phyloP scores from a whole-genome alignment of 2,113 vertebrate genomes.

The Pogona vitticeps region DNA sequence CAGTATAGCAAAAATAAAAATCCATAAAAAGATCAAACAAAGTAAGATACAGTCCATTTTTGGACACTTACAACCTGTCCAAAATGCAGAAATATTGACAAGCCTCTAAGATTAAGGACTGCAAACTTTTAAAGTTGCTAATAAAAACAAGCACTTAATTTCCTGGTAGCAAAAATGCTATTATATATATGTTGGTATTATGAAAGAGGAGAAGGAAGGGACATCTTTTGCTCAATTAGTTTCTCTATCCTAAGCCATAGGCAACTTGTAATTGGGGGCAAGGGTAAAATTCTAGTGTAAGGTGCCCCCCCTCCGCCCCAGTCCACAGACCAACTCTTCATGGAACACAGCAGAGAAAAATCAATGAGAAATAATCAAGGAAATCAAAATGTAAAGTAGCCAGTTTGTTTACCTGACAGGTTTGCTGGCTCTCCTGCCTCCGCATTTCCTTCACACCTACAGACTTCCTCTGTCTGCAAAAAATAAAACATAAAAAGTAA shows the following conservation, averaged over 20 bases:
- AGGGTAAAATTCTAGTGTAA: not conserved
- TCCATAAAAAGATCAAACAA: not conserved
- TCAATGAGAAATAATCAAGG: not conserved
- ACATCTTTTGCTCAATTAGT: not conserved
- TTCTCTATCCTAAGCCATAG: not conserved
- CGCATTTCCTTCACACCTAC: slow-evolving; percentile 10
- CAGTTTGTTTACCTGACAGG: slow-evolving; percentile 42
- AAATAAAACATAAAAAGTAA: not conserved
- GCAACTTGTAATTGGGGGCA: not conserved
- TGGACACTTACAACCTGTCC: not conserved
- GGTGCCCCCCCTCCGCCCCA: too few relatives aligned
- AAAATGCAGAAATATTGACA: not conserved
- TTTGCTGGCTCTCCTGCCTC: slow-evolving; percentile 16
- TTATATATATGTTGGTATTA: not conserved
- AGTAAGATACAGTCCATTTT: not conserved
- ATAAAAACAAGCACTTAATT: not conserved
- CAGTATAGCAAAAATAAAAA: not conserved
- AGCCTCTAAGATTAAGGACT: not conserved
- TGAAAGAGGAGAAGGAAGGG: not conserved
- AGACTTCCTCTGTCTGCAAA: slow-evolving; percentile 54
- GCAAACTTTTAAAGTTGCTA: not conserved
- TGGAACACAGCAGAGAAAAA: not conserved
- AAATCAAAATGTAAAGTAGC: not conserved
- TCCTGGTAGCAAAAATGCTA: not conserved
- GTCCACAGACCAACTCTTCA: not conserved